A percentile compares a stretch with the other conserved stretches of the same genome.
These are phyloP conservation scores for Chaetogeoica ovagalla DNA, from an alignment of 2,888 invertebrate species.

Conservation along the genomic window DNA sequence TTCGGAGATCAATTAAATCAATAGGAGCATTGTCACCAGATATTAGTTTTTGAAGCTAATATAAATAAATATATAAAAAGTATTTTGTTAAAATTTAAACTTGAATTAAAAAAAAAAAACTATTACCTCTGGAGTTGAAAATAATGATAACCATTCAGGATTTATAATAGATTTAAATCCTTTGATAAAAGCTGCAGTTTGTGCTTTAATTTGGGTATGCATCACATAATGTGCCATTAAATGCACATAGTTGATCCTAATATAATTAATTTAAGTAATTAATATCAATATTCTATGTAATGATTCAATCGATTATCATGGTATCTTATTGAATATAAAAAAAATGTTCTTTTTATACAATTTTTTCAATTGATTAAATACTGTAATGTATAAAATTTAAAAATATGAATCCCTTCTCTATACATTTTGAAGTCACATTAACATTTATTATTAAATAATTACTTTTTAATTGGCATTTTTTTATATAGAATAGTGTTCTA, in stretches of 20 bases:
- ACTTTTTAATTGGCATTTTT: too few species aligned
- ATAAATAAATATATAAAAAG: neutral
- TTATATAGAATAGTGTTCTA: too few species aligned
- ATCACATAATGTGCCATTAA: conserved; percentile 98
- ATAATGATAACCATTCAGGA: conserved; percentile 90
- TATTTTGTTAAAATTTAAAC: neutral
- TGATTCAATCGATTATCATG: neutral
- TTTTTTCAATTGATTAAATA: too few species aligned
- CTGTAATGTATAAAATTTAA: too few species aligned
- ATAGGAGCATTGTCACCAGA: conserved; percentile 94
- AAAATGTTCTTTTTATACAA: too few species aligned
- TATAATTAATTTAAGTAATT: conserved; percentile 55
- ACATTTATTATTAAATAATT: too few species aligned
- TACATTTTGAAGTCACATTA: too few species aligned
- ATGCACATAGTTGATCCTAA: conserved; percentile 95
- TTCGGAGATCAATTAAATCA: conserved; percentile 82
- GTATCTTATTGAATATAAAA: too few species aligned
- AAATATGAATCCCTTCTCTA: too few species aligned
- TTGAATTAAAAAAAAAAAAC: neutral
- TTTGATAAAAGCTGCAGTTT: conserved; percentile 92
- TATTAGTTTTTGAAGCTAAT: conserved; percentile 69
- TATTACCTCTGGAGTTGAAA: conserved; percentile 88
- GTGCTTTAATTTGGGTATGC: conserved; percentile 96
- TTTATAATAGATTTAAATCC: conserved; percentile 95
- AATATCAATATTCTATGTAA: neutral